phyloP scores from a whole-genome alignment of 2,797 vertebrate species.

The Pitangus sulphuratus region DNA sequence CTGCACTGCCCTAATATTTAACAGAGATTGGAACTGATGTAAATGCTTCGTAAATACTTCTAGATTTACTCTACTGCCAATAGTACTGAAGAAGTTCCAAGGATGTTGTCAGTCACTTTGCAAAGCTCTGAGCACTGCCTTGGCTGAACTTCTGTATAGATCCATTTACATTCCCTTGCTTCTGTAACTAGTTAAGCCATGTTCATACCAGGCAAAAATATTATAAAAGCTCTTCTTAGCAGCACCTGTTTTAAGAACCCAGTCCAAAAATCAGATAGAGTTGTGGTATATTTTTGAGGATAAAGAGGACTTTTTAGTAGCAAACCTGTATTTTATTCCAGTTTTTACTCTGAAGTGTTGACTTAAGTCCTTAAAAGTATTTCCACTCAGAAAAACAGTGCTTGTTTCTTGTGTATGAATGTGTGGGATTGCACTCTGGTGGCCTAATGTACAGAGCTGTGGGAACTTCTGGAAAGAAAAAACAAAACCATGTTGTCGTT shows the following conservation, averaged over 20 bases:
- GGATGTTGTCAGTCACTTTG: neutral
- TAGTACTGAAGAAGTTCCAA: neutral
- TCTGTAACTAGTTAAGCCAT: neutral
- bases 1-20: neutral
- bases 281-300: neutral
- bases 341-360: neutral
- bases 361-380: neutral
- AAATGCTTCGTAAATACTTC: neutral
- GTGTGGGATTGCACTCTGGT: neutral
- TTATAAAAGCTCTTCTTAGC: neutral
- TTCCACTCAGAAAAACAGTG: neutral
- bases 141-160: neutral
- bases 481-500: neutral
- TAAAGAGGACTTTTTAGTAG: neutral
- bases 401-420: neutral
- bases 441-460: neutral
- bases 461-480: neutral
- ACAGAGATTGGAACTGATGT: neutral
- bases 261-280: neutral
- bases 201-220: neutral
- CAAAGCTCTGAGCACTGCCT: neutral
- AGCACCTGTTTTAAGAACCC: neutral
- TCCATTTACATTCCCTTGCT: neutral
- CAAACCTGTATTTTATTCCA: neutral
- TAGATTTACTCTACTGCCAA: neutral